A percentile compares a stretch with the other conserved stretches of the same genome.
Evolutionary conservation across 1,140 invertebrate species (phyloP).

Genomic region (Thaumatotibia leucotreta): DNA sequence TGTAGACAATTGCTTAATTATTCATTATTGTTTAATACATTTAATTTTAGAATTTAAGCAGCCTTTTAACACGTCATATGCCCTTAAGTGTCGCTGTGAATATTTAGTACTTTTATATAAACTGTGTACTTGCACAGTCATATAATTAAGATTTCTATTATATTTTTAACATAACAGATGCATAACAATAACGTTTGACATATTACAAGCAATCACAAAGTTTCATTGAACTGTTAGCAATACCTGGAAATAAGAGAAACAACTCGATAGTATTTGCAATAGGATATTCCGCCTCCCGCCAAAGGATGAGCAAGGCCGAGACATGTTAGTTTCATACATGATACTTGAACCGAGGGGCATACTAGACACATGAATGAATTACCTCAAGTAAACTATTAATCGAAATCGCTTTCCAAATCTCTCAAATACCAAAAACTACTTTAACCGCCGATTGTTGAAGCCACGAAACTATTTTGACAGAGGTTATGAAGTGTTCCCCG

Average conservation of each 20-base stretch:
- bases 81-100: too few relatives aligned
- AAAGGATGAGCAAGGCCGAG: neutral
- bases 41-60: too few relatives aligned
- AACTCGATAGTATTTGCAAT: neutral
- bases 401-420: neutral
- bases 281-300: neutral
- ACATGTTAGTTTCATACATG: neutral
- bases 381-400: neutral
- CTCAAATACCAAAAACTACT: neutral
- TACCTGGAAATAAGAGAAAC: neutral
- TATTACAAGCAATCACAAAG: neutral
- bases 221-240: neutral
- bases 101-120: too few relatives aligned
- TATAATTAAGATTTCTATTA: too few relatives aligned
- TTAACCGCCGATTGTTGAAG: slow-evolving; percentile 3
- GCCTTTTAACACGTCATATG: too few relatives aligned
- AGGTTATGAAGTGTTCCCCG: slow-evolving; percentile 9
- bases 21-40: too few relatives aligned
- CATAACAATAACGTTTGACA: neutral
- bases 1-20: too few relatives aligned
- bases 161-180: too few relatives aligned
- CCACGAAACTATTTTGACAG: slow-evolving; percentile 9
- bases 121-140: too few relatives aligned
- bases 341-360: neutral
- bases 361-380: neutral